Percentiles rank a stretch among this genome's conserved stretches.
Conservation (phyloP, 2,797 vertebrate genomes). For the Thripadectes ignobilis region DNA sequence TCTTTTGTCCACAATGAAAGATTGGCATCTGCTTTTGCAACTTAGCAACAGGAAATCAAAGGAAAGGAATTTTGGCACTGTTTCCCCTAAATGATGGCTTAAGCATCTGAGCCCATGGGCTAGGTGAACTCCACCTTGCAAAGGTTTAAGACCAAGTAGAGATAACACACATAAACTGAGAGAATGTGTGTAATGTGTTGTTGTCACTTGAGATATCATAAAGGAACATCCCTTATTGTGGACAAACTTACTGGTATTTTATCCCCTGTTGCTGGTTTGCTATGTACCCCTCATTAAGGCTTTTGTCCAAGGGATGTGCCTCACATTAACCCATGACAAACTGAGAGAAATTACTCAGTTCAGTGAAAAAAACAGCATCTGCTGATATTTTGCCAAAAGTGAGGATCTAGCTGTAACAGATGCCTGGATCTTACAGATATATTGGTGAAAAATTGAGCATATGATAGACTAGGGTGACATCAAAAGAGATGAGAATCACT, state of each 20-base stretch:
- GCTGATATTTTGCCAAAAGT: neutral
- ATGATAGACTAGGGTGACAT: neutral
- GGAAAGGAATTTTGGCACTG: neutral
- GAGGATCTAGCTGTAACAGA: conserved; percentile 35
- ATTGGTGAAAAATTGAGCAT: neutral
- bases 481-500: conserved; percentile 22
- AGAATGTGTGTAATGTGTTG: neutral
- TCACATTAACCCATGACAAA: neutral
- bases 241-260: neutral
- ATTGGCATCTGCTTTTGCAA: neutral
- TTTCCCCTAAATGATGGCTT: neutral
- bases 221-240: neutral
- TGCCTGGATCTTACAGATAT: neutral
- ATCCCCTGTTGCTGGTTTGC: neutral
- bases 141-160: neutral
- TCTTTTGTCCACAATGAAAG: neutral
- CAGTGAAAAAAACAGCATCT: conserved; percentile 7
- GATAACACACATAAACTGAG: neutral
- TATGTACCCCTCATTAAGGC: neutral
- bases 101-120: no score
- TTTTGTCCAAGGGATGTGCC: neutral
- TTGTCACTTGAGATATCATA: neutral
- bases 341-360: neutral
- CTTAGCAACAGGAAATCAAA: neutral
- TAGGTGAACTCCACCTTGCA: neutral